Evolutionary conservation across 2,888 invertebrate genomes (phyloP).

Genomic region (Calameuta filiformis): DNA sequence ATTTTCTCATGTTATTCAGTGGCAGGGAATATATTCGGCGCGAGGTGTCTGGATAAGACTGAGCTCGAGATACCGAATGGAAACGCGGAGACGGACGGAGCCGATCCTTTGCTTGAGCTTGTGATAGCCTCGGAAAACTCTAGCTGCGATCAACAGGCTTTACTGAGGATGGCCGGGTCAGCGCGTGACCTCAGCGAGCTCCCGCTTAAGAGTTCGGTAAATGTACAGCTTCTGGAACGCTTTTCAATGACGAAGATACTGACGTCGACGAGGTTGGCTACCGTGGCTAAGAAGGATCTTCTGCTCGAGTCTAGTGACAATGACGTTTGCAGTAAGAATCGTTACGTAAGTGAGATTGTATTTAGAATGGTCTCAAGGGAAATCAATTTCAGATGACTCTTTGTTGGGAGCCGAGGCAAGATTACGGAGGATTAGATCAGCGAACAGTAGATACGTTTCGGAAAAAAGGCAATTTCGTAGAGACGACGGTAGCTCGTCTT

Average conservation of each 20-base stretch:
- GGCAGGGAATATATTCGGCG: background rate
- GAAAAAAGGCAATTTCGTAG: constrained; percentile 17
- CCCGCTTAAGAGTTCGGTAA: constrained; percentile 30
- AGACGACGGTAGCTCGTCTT: constrained; percentile 45
- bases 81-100: background rate
- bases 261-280: constrained; percentile 17
- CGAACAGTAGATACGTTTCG: constrained; percentile 45
- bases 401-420: constrained; percentile 63
- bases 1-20: background rate
- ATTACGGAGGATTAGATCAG: constrained; percentile 63
- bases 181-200: constrained; percentile 48
- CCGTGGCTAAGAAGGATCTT: constrained; percentile 43
- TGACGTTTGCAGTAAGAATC: constrained; percentile 51
- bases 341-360: background rate
- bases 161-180: constrained; percentile 54
- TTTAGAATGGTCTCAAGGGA: background rate
- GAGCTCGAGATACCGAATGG: background rate
- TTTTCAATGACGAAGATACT: constrained; percentile 37
- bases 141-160: constrained; percentile 49
- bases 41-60: background rate
- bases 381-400: constrained; percentile 51
- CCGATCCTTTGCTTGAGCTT: constrained; percentile 58
- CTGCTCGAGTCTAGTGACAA: constrained; percentile 59
- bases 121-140: constrained; percentile 58
- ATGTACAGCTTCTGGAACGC: constrained; percentile 23